Evolutionary conservation across 2,888 invertebrate species (phyloP), one percentile per base, ranked within the genome.

Genomic region (Octonoba sinensis): DNA sequence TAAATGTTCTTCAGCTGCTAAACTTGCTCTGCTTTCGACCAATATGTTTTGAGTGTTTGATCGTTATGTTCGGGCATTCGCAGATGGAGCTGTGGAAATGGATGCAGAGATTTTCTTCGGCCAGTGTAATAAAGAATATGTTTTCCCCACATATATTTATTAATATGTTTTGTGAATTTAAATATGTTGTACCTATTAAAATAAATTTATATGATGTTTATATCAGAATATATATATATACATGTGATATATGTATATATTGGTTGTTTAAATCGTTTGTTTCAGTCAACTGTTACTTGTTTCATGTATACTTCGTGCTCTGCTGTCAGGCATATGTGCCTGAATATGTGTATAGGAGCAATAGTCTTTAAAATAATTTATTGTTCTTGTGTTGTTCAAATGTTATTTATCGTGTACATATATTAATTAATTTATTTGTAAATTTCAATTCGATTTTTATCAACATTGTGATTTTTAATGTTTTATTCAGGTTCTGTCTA

Each of bases 331-430:
- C 60, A 74, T 78, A 65, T 51, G 60, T 69, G 44, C n/a, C 59
- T 67, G 56, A 47, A 73, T 47, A 74, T 56, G 73, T 81, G 79
- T 81, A 74, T 73, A 81, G 78, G 54, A 73, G 79, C 73, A 73
- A 81, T 81, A 73, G 79, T 27, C 36, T 36, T 36, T 36, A 8
- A 36, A 11, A 36, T 36, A 36, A 36, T 36, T 36, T 36, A 36
- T 36, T 36, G 36, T 36, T 36, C 1, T 36, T 36, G 36, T 36
- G 36, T 36, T 36, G 36, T 36, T 36, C 36, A 36, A 8, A 36
- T 36, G 36, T 36, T 36, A 36, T 36, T 36, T 36, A 36, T 36
- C 11, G 11, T 36, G 36, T 36, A 36, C 11, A 36, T 36, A 36
- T 36, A 36, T 36, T 4, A 36, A 6, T 36, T 36, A 36, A 36